Conservation (phyloP, 2,113 vertebrate species). For the Scolopax mira region DNA sequence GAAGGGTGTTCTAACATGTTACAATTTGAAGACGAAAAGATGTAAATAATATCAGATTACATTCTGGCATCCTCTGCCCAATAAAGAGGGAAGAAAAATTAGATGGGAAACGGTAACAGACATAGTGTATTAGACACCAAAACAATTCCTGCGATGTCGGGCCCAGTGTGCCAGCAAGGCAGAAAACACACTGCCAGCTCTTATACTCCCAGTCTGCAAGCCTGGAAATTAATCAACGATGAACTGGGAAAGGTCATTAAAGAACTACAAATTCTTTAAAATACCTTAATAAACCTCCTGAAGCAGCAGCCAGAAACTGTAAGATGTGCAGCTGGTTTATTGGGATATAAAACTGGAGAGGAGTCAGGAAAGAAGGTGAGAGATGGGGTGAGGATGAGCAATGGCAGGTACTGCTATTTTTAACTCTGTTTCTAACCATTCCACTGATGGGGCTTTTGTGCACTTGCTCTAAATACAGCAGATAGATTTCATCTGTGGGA, state of each 20-base stretch:
- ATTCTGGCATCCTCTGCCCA: background rate
- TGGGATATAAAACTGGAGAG: background rate
- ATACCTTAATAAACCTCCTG: background rate
- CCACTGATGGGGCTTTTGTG: background rate
- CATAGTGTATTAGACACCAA: background rate
- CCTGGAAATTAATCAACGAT: conserved; percentile 1
- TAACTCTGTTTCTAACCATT: background rate
- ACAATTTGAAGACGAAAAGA: background rate
- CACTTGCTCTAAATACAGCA: background rate
- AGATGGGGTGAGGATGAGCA: background rate
- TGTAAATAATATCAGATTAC: background rate
- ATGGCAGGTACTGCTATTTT: background rate
- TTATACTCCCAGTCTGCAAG: background rate
- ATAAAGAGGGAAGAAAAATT: background rate
- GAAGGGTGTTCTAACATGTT: accelerated
- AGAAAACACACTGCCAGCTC: background rate
- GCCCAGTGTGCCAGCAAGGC: background rate
- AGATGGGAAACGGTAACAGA: background rate
- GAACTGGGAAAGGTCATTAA: background rate
- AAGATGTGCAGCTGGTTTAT: background rate
- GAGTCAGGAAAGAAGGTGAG: background rate
- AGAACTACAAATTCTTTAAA: background rate
- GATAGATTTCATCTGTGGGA: background rate
- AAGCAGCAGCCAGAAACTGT: background rate
- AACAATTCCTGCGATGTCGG: background rate